These are phyloP conservation scores for Drosophila anceps DNA, from an alignment of 2,888 invertebrate species.

Conservation along the genomic window DNA sequence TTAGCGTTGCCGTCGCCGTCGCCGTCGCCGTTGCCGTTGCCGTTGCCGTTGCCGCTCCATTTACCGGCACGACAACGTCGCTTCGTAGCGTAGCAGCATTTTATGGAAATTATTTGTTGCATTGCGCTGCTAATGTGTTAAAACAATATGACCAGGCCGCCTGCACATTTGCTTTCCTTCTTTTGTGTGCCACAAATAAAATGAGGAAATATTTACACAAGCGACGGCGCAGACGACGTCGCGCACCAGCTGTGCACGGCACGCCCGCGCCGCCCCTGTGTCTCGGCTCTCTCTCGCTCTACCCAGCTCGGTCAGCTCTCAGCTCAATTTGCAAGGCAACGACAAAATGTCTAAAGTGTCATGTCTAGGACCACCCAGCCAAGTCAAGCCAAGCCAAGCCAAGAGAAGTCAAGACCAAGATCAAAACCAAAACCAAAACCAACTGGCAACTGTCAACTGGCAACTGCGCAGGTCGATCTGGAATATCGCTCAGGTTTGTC, in stretches of 20 bases:
- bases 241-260: constrained; percentile 50
- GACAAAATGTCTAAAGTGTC: constrained; percentile 74
- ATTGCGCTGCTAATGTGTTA: constrained; percentile 84
- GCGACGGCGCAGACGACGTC: constrained; percentile 23
- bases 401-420: no score
- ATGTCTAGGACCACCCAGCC: constrained; percentile 70
- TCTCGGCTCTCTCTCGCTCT: constrained; percentile 36
- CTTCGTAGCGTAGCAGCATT: constrained; percentile 57
- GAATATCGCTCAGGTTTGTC: constrained; percentile 10
- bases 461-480: constrained; percentile 17
- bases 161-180: constrained; percentile 62
- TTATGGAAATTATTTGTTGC: constrained; percentile 84
- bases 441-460: neutral
- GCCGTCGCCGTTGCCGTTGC: constrained; percentile 15
- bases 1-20: constrained; percentile 24
- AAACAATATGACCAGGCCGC: constrained; percentile 79
- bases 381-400: constrained; percentile 4
- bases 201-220: constrained; percentile 79
- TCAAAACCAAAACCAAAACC: neutral
- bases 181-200: constrained; percentile 75
- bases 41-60: constrained; percentile 53
- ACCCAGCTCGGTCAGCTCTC: constrained; percentile 10
- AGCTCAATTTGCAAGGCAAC: constrained; percentile 71
- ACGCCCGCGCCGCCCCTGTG: constrained; percentile 58
- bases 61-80: constrained; percentile 43